These are phyloP conservation scores for Colostygia pectinataria DNA, from an alignment of 2,888 invertebrate species.

Conservation along the genomic window DNA sequence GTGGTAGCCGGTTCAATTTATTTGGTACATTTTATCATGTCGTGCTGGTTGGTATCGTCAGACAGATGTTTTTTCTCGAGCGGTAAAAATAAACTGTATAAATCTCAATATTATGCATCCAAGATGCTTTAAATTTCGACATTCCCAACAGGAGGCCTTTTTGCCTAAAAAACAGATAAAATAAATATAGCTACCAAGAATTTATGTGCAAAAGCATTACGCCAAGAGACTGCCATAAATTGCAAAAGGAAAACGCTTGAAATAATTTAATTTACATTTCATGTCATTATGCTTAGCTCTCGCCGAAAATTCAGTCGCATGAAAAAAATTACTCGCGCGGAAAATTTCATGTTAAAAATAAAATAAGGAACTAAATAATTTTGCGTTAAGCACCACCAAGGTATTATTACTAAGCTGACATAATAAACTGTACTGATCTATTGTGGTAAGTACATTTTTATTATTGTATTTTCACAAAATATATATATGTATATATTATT, in stretches of 20 bases:
- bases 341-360: constrained; percentile 32
- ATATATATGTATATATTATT: no score
- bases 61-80: no score
- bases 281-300: constrained; percentile 34
- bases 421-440: neutral
- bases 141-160: constrained; percentile 6
- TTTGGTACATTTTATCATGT: no score
- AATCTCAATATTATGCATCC: neutral
- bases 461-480: no score
- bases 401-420: constrained; percentile 6
- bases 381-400: constrained; percentile 21
- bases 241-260: constrained; percentile 32
- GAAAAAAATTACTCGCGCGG: constrained; percentile 38
- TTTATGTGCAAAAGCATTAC: constrained; percentile 35
- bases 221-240: constrained; percentile 35
- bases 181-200: constrained; percentile 24
- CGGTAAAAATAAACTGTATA: neutral
- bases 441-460: no score
- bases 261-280: constrained; percentile 40
- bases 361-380: constrained; percentile 35
- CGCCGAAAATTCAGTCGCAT: constrained; percentile 30
- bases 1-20: no score
- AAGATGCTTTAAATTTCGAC: constrained; percentile 7
- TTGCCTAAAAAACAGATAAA: constrained; percentile 4
- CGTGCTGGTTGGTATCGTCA: no score